Percentiles rank a stretch among this genome's conserved stretches.
These are phyloP conservation scores for Phoxinus dragarum DNA, from an alignment of 2,797 vertebrate genomes.

Conservation along the genomic window DNA sequence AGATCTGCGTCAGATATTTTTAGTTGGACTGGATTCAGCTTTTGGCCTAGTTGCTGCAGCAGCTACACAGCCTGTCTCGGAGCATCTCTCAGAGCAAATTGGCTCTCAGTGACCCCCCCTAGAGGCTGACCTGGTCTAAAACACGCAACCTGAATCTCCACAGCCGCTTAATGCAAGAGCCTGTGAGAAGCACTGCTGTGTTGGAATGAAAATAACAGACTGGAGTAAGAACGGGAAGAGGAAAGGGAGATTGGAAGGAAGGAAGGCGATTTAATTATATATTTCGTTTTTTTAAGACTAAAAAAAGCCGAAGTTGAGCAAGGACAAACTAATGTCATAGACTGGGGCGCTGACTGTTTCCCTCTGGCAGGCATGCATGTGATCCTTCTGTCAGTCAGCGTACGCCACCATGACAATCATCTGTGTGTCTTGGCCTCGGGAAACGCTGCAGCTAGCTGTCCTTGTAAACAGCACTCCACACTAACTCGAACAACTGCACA, in stretches of 20 bases:
- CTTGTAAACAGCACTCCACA: slow-evolving; percentile 78
- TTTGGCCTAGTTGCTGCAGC: slow-evolving; percentile 70
- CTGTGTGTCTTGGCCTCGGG: slow-evolving; percentile 74
- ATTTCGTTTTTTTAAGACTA: slow-evolving; percentile 68
- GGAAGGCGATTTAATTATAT: slow-evolving; percentile 66
- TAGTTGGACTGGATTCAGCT: slow-evolving; percentile 70
- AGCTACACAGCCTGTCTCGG: slow-evolving; percentile 53
- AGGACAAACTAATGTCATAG: slow-evolving; percentile 87
- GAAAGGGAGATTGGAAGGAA: slow-evolving; percentile 62
- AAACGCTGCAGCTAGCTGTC: slow-evolving; percentile 80
- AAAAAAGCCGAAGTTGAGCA: slow-evolving; percentile 80
- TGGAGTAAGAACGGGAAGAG: slow-evolving; percentile 55
- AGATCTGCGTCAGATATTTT: slow-evolving; percentile 72
- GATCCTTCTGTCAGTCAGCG: slow-evolving; percentile 84
- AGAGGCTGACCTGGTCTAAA: slow-evolving; percentile 68
- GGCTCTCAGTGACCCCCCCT: slow-evolving; percentile 65
- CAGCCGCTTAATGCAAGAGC: slow-evolving; percentile 59
- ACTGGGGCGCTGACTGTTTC: slow-evolving; percentile 79
- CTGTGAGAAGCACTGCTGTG: slow-evolving; percentile 23
- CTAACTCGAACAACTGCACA: slow-evolving; percentile 75
- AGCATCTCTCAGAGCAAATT: slow-evolving; percentile 60
- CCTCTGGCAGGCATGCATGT: slow-evolving; percentile 81
- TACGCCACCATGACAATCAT: slow-evolving; percentile 85
- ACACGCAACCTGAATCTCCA: slow-evolving; percentile 60
- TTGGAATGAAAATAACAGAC: slow-evolving; percentile 57